These are phyloP conservation scores for Neotragus moschatus DNA, from an alignment of 2,113 vertebrate species.

Conservation along the genomic window DNA sequence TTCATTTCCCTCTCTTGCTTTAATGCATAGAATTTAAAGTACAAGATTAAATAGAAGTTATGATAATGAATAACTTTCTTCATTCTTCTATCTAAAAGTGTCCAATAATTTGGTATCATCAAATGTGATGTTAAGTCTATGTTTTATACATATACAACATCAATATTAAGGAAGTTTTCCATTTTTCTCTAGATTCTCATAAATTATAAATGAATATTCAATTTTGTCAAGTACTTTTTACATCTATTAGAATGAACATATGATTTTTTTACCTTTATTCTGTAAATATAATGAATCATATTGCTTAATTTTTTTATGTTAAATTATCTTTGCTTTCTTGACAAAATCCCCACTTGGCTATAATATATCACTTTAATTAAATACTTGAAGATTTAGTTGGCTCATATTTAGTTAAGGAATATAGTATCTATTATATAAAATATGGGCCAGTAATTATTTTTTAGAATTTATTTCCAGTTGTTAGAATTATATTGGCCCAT, in stretches of 20 bases:
- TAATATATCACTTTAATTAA: neutral
- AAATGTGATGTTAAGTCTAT: neutral
- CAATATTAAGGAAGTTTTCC: neutral
- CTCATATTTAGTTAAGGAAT: neutral
- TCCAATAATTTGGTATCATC: neutral
- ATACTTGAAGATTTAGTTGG: neutral
- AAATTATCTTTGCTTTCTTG: neutral
- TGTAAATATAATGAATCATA: neutral
- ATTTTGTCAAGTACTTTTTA: neutral
- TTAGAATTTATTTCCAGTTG: neutral
- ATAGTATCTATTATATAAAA: neutral
- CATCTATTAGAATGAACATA: neutral
- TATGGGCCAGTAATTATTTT: neutral
- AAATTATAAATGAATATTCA: neutral
- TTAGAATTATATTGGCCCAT: neutral
- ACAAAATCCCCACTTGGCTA: neutral
- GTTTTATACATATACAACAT: neutral
- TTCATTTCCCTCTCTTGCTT: neutral
- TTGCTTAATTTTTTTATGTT: neutral
- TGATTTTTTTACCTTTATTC: neutral
- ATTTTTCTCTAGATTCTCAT: neutral
- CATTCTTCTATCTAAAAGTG: neutral
- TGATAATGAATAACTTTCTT: neutral
- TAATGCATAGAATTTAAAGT: neutral
- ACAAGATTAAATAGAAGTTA: neutral